Evolutionary conservation across 2,797 vertebrate species (phyloP).

Genomic region (Onychomys arenicola): DNA sequence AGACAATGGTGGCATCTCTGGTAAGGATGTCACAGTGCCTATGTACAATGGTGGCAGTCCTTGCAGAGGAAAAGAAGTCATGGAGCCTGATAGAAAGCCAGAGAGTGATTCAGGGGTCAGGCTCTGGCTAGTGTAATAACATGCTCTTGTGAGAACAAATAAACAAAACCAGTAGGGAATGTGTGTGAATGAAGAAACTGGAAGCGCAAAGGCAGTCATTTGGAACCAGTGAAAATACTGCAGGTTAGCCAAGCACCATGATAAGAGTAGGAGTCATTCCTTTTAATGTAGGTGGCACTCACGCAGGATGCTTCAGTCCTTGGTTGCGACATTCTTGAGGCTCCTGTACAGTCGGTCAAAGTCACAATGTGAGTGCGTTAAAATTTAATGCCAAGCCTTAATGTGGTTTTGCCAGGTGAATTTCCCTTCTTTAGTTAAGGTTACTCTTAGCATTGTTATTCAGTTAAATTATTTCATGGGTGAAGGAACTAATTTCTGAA

Average conservation of each 20-base stretch:
- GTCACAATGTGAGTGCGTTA: conserved; percentile 40
- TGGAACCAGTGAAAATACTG: neutral
- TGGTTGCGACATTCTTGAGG: neutral
- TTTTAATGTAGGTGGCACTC: neutral
- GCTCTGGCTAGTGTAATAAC: neutral
- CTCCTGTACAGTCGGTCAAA: neutral
- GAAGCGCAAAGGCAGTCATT: neutral
- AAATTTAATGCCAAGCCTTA: conserved; percentile 41
- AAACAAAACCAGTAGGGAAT: neutral
- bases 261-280: neutral
- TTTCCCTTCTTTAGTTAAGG: conserved; percentile 66
- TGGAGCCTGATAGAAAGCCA: neutral
- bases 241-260: neutral
- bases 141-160: neutral
- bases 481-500: conserved; percentile 80
- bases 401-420: conserved; percentile 49
- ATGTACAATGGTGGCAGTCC: neutral
- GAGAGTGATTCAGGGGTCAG: neutral
- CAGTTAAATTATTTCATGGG: conserved; percentile 80
- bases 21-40: neutral
- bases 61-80: neutral
- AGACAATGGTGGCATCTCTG: neutral
- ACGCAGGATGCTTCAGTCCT: neutral
- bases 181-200: neutral
- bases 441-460: conserved; percentile 71